Base-by-base conservation (phyloP, 2,797 vertebrate genomes). In the Ptychobarbus kaznakovi region DNA sequence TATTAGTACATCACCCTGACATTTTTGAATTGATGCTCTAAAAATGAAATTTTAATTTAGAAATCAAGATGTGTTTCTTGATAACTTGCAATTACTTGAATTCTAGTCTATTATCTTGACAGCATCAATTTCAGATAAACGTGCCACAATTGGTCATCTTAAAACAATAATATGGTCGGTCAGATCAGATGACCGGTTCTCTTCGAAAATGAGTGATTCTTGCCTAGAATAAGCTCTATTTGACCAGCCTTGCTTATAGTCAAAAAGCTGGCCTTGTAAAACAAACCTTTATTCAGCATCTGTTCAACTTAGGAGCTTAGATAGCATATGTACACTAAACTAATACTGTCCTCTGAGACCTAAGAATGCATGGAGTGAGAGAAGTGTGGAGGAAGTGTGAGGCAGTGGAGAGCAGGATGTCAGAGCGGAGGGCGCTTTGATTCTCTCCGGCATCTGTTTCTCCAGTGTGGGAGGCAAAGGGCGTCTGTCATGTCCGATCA, bases 371-470 rank as follows among this genome's bases (percentile, higher is more conserved):
- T 28, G 63, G n/a, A 66, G 49, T 20, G 72, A 74, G 44, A 81
- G 42, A 58, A 68, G 73, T 72, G 32, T 49, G 46, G 63, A 66
- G 38, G 86, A 58, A 46, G 70, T 49, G 10, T 78, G 83, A 32
- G 32, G 25, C 46, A 20, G 86, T 73, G n/a, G 89, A 87, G 9
- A 92, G 76, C 93, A 77, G 91, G 90, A 0, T 76, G 46, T 93
- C 93, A 77, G 93, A 93, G 88, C 89, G 91, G 85, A 92, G 91
- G 91, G 91, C 5, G 25, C 80, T 79, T 82, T 88, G 80, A 87
- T 87, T 87, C 70, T 86, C 75, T 61, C 75, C 56, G 82, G 80
- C 75, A 85, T 89, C 86, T 88, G 80, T 86, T 88, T 86, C 82
- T 88, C 65, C 70, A 32, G 76, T 76, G 80, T 80, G 82, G 81